Evolutionary conservation across 2,797 vertebrate species (phyloP).

Genomic region (Masticophis lateralis): DNA sequence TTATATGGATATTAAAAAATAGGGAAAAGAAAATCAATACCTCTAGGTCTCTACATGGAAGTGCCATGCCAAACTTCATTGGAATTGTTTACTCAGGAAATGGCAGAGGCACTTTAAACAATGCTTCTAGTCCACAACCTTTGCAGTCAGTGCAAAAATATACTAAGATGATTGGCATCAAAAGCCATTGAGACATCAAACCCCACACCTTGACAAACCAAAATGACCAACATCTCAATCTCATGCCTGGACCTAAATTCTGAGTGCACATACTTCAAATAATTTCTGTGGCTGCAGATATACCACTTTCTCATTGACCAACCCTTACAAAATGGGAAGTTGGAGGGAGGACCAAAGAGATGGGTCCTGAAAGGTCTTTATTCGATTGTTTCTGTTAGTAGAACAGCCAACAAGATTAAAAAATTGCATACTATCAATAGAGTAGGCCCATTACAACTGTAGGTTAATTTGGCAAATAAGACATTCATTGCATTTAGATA

Average conservation of each 20-base stretch:
- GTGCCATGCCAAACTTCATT: neutral
- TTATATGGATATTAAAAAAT: neutral
- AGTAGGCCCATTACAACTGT: neutral
- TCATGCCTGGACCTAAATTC: neutral
- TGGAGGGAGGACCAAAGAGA: neutral
- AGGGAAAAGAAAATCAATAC: neutral
- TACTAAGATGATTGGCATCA: neutral
- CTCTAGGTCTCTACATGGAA: neutral
- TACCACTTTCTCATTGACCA: neutral
- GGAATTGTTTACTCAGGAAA: neutral
- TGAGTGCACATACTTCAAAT: neutral
- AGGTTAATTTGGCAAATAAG: neutral
- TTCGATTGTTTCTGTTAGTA: neutral
- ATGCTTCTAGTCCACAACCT: neutral
- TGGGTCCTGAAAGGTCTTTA: neutral
- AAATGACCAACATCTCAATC: neutral
- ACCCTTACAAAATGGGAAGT: neutral
- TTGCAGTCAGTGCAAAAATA: neutral
- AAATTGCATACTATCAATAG: neutral
- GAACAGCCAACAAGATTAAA: neutral
- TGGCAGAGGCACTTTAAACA: neutral
- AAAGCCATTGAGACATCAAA: neutral
- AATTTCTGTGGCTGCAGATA: neutral
- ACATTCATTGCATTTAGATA: neutral
- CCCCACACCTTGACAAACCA: neutral